Conservation (phyloP, 2,113 vertebrate genomes). For the Chunga burmeisteri region DNA sequence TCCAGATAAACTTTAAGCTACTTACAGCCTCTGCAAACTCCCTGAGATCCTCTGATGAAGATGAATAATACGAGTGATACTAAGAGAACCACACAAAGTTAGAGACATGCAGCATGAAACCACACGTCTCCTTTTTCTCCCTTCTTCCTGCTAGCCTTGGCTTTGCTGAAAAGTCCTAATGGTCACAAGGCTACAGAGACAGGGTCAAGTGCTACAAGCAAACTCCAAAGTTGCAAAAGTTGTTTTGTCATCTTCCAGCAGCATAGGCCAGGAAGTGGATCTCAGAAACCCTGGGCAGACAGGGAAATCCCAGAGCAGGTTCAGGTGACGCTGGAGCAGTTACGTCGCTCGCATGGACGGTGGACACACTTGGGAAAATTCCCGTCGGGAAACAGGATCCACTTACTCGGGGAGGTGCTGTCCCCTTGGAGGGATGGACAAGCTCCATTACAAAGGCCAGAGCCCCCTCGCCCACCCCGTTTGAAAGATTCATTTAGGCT, state of each 20-base stretch:
- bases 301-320: neutral
- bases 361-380: neutral
- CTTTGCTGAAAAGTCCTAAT: neutral
- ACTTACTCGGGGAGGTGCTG: neutral
- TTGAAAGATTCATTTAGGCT: neutral
- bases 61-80: neutral
- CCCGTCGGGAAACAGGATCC: neutral
- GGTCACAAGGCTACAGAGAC: neutral
- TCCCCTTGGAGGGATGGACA: neutral
- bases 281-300: neutral
- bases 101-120: neutral
- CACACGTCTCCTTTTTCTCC: neutral
- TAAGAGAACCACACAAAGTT: neutral
- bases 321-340: neutral
- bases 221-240: neutral
- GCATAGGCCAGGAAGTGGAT: fast-evolving
- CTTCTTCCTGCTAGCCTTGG: neutral
- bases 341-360: fast-evolving
- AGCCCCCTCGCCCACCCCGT: fast-evolving
- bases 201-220: neutral
- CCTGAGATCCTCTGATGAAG: conserved; percentile 31
- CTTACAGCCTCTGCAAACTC: conserved; percentile 45
- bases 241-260: neutral
- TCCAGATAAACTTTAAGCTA: conserved; percentile 62
- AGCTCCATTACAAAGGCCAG: neutral